phyloP scores from a whole-genome alignment of 1,140 invertebrate genomes.

The Bombus superbus region DNA sequence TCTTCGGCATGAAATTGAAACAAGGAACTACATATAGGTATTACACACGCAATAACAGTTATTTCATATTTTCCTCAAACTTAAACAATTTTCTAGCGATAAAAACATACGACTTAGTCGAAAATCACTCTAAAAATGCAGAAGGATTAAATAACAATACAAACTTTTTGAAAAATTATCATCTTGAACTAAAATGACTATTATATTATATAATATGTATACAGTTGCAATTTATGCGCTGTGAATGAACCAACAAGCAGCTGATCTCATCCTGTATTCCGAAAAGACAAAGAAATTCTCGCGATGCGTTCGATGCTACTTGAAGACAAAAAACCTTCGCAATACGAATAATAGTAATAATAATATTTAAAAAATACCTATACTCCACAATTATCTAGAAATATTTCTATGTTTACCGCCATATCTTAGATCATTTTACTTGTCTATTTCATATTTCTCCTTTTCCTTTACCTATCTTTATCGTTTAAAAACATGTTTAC shows the following conservation, averaged over 20 bases:
- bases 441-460: background rate
- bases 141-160: background rate
- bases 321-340: conserved; percentile 43
- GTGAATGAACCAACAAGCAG: background rate
- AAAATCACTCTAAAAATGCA: background rate
- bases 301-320: background rate
- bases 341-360: background rate
- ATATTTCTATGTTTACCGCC: background rate
- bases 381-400: conserved; percentile 19
- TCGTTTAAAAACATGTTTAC: conserved; percentile 30
- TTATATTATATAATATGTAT: background rate
- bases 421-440: background rate
- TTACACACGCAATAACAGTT: too few species aligned
- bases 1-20: too few species aligned
- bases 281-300: conserved; percentile 28
- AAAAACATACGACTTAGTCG: background rate
- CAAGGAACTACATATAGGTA: too few species aligned
- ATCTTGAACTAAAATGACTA: background rate
- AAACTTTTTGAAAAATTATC: background rate
- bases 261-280: background rate
- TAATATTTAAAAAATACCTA: conserved; percentile 32
- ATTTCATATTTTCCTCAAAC: background rate
- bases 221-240: background rate
- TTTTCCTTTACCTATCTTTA: background rate
- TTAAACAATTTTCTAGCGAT: background rate